Evolutionary conservation across 1,140 invertebrate genomes (phyloP), one percentile per base, ranked within the genome.

Genomic region (Cotesia glomerata): DNA sequence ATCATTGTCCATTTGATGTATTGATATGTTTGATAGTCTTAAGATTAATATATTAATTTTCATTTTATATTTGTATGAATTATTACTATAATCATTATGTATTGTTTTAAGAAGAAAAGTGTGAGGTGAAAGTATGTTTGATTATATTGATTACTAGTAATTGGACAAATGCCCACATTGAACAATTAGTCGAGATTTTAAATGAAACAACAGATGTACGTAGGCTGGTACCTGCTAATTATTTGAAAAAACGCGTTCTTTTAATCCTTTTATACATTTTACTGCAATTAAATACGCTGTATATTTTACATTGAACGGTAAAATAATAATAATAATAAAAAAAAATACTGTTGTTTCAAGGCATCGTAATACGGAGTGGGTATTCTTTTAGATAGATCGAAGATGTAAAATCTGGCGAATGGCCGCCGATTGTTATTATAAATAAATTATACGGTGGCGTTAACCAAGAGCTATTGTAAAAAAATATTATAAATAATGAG

Each of bases 191-290:
- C 16, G 52, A 9, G 16, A 9, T n/a, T n/a, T 54, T 14, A 14
- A 14, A 14, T 51, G 45, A 62, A 32, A 64, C 11, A 26, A 69
- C 11, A 56, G 39, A 64, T 34, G 14, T 8, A 39, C 34, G 54
- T 74, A 69, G 72, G 72, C 66, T 74, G 72, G 66, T 74, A 64
- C 72, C 72, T 74, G 67, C 72, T 14, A 16, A 35, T 64, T 13
- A 64, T 52, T 68, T 65, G 39, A 56, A 36, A 62, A n/a, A 49
- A 64, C 62, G 51, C 62, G 69, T 71, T 32, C 49, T 54, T 54
- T 71, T 36, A 54, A 71, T 71, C 69, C 59, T 71, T 71, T 71
- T 71, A 64, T 64, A 64, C 45, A 65, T 71, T 65, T 14, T 56
- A 45, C 59, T 35, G 36, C 56, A 36, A 71, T 26, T 26, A 54